Percentiles rank a stretch among this genome's conserved stretches.
Evolutionary conservation across 2,113 vertebrate species (phyloP).

Genomic region (Gila orcuttii): DNA sequence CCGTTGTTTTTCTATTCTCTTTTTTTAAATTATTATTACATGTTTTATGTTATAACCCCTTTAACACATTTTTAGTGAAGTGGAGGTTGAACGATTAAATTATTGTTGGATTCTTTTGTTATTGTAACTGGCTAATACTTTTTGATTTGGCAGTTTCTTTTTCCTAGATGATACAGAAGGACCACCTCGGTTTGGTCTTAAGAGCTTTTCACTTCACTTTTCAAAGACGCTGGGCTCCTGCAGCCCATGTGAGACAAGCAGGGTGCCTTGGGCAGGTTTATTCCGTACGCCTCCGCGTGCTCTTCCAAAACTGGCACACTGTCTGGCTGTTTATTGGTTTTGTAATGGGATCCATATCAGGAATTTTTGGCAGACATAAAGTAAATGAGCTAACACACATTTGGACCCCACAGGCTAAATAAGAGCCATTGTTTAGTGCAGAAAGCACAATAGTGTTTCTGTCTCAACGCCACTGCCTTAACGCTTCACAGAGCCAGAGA

Average conservation of each 20-base stretch:
- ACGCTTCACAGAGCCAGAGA: conserved; percentile 53
- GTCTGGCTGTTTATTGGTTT: conserved; percentile 56
- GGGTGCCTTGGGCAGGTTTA: conserved; percentile 15
- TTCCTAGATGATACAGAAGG: not conserved
- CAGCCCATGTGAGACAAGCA: conserved; percentile 1
- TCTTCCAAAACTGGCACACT: conserved; percentile 36
- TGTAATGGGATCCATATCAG: conserved; percentile 62
- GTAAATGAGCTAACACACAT: conserved; percentile 71
- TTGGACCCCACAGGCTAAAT: conserved; percentile 64
- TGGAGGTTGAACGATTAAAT: not conserved
- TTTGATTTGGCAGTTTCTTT: not conserved
- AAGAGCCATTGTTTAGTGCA: conserved; percentile 69
- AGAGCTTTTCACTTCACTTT: not conserved
- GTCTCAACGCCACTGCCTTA: conserved; percentile 68
- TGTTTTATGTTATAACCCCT: not conserved
- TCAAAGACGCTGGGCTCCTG: not conserved
- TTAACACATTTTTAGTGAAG: not conserved
- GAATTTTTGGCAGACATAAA: conserved; percentile 64
- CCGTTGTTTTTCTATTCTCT: not conserved
- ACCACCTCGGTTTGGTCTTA: not conserved
- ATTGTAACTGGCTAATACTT: not conserved
- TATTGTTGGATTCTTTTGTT: not conserved
- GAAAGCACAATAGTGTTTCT: conserved; percentile 73
- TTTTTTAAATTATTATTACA: not conserved
- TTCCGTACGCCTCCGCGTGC: conserved; percentile 3